Evolutionary conservation across 2,113 vertebrate species (phyloP), one percentile per base, ranked within the genome.

Genomic region (Spizaetus ornatus): DNA sequence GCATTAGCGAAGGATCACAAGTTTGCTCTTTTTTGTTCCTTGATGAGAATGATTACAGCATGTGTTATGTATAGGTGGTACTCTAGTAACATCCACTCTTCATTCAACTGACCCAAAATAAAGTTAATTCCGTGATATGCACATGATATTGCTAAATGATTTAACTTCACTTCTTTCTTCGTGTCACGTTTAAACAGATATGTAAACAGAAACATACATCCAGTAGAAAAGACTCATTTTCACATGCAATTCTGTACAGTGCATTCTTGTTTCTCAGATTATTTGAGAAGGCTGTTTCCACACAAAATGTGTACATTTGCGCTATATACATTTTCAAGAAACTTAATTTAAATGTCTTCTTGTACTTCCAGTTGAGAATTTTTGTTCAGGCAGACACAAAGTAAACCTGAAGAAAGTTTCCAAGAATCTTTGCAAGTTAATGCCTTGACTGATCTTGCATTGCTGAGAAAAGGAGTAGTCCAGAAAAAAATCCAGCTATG

Each of bases 401-500:
- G 62, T 86, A 93, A 96, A 92, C 91, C 89, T 86, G 82, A 96
- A 96, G 87, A 50, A 78, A 90, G 65, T 88, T 81, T 86, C 92
- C 80, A 69, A 81, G 45, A 47, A 88, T 76, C 42, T 85, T 27
- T 45, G 45, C 34, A 88, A 94, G 55, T 88, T 91, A 98, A 93
- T 89, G 95, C 93, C 96, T 96, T 82, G 95, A 93, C 92, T 97
- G 97, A 43, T 98, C 97, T 94, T 98, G 98, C 96, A 98, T 26
- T 53, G 98, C 95, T 34, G 98, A 98, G 95, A 99, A 95, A 91
- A 99, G 65, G 55, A 99, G 98, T 50, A 99, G 96, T 70, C 97
- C 97, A 85, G 98, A 98, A 88, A 98, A 98, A 97, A 99, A 97
- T 43, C 97, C 95, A 91, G 97, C 98, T 82, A 98, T 29, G 52